Evolutionary conservation across 2,888 invertebrate genomes (phyloP).

Genomic region (Cordilura impudica): DNA sequence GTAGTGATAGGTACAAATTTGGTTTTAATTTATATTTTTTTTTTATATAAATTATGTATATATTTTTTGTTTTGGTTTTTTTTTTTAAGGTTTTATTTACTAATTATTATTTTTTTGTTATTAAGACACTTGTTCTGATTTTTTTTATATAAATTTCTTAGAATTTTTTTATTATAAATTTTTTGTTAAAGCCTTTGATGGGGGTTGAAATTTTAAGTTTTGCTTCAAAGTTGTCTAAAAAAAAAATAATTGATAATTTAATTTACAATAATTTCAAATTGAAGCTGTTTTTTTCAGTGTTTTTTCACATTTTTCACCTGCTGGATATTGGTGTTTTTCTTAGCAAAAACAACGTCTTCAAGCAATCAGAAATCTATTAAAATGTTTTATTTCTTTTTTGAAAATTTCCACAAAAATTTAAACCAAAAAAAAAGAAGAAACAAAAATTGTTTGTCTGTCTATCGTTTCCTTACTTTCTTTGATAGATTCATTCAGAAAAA

Average conservation of each 20-base stretch:
- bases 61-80: constrained; percentile 63
- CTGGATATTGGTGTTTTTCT: not conserved
- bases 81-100: constrained; percentile 71
- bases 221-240: constrained; percentile 35
- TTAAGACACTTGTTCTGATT: constrained; percentile 65
- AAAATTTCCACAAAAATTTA: too few relatives aligned
- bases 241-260: constrained; percentile 41
- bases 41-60: constrained; percentile 59
- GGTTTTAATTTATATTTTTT: constrained; percentile 61
- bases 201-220: constrained; percentile 54
- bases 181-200: constrained; percentile 69
- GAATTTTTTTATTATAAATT: constrained; percentile 55
- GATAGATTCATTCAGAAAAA: constrained; percentile 16
- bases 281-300: constrained; percentile 10
- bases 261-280: constrained; percentile 52
- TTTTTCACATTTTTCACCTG: not conserved
- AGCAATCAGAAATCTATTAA: not conserved
- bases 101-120: constrained; percentile 64
- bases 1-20: constrained; percentile 65
- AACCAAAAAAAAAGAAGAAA: not conserved
- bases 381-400: constrained; percentile 4
- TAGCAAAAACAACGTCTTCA: not conserved
- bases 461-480: constrained; percentile 6
- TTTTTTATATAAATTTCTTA: constrained; percentile 64
- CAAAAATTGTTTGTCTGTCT: not conserved